Evolutionary conservation across 2,797 vertebrate species (phyloP).

Genomic region (Loriculus beryllinus): DNA sequence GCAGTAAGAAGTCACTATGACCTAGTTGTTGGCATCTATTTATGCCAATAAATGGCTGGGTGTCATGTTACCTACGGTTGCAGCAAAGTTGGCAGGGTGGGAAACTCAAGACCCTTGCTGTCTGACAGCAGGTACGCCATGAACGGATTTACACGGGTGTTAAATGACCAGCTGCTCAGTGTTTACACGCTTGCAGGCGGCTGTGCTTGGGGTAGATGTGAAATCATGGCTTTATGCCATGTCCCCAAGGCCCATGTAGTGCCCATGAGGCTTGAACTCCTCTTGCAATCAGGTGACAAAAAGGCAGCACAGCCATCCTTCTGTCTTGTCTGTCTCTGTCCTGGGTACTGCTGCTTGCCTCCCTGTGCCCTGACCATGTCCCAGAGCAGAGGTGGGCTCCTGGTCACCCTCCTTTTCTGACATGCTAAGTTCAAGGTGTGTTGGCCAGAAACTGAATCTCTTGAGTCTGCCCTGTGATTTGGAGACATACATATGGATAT

Average conservation of each 20-base stretch:
- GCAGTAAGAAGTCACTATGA: background rate
- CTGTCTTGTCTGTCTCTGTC: background rate
- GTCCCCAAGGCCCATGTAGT: background rate
- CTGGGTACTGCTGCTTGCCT: background rate
- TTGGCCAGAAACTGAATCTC: background rate
- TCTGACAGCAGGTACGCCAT: slow-evolving; percentile 29
- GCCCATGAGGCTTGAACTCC: background rate
- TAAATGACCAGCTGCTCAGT: background rate
- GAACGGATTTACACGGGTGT: slow-evolving; percentile 29
- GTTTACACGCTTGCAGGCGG: background rate
- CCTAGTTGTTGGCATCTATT: slow-evolving; percentile 27
- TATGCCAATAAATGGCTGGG: slow-evolving; percentile 25
- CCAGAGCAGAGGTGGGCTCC: background rate
- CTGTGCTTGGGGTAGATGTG: background rate
- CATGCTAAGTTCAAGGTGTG: background rate
- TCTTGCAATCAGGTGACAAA: background rate
- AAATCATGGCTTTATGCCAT: background rate
- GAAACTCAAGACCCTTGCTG: slow-evolving; percentile 9
- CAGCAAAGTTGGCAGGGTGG: background rate
- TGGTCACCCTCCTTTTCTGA: background rate
- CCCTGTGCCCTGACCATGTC: rapidly evolving
- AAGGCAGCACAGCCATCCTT: background rate
- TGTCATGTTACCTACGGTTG: background rate
- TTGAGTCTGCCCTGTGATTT: background rate
- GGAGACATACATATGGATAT: background rate